Evolutionary conservation across 2,888 invertebrate species (phyloP).

Genomic region (Caradrina kadenii): DNA sequence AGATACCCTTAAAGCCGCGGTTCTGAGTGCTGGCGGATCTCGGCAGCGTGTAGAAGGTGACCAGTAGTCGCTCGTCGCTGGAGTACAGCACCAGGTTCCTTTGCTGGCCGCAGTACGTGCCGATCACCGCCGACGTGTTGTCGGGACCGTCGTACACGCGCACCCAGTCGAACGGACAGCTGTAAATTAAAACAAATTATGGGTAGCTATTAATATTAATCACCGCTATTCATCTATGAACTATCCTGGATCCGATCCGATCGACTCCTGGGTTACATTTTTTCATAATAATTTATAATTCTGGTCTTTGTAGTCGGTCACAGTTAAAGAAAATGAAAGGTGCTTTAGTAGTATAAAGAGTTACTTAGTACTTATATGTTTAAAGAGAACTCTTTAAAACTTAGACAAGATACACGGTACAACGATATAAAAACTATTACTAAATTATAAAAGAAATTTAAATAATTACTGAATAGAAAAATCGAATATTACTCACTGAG

Average conservation of each 20-base stretch:
- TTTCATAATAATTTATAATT: too few relatives aligned
- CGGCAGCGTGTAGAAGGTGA: slow-evolving; percentile 97
- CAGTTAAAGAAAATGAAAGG: too few relatives aligned
- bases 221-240: too few relatives aligned
- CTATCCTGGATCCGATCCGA: too few relatives aligned
- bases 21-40: slow-evolving; percentile 98
- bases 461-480: too few relatives aligned
- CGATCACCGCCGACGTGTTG: slow-evolving; percentile 96
- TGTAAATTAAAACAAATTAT: slow-evolving; percentile 75
- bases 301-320: background rate
- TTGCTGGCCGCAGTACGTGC: slow-evolving; percentile 99
- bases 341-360: too few relatives aligned
- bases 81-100: slow-evolving; percentile 98
- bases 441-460: too few relatives aligned
- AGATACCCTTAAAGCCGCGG: slow-evolving; percentile 99
- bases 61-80: slow-evolving; percentile 96
- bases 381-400: too few relatives aligned
- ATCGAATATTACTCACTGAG: slow-evolving; percentile 94
- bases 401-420: too few relatives aligned
- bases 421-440: too few relatives aligned
- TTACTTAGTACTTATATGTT: too few relatives aligned
- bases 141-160: slow-evolving; percentile 98
- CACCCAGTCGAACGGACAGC: slow-evolving; percentile 99
- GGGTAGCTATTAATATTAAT: background rate
- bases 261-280: background rate